Base-by-base conservation (phyloP, 2,797 vertebrate genomes). In the Bryconaethiops microstoma region DNA sequence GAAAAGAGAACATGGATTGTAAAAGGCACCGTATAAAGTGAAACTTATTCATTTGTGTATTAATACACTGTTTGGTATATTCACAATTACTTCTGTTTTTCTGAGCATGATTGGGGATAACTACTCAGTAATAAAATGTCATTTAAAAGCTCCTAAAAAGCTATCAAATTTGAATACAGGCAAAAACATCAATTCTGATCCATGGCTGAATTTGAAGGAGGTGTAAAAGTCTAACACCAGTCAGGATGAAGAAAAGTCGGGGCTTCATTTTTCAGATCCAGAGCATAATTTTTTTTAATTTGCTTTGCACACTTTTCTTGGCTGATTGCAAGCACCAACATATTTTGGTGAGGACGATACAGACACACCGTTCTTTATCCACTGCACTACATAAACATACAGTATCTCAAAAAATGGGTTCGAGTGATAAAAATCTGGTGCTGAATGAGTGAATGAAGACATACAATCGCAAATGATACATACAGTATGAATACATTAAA, bases 231-330 rank as follows among this genome's bases (percentile, higher is more conserved):
- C 35, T 35, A 35, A 35, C 35, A 35, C 35, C 35, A 35, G 42
- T 45, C 42, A 45, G 8, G 42, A 45, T 45, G 0, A 74, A 63
- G 39, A 64, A 67, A 23, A 72, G 48, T 54, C 69, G 1, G 21
- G n/a, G 60, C 35, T 35, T 35, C 73, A 54, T 35, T 80, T 77
- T 78, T 3, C 40, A 71, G 79, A 69, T 71, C 76, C 80, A 85
- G 76, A 82, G 88, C 83, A 83, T 88, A 50, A 79, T 81, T 86
- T 82, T 92, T 91, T 82, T 92, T 91, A 87, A 92, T 92, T 92
- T 90, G 88, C 86, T 90, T 91, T 87, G 86, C 87, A 91, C 91
- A 89, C 84, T 83, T 82, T 88, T 90, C 85, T 89, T 90, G 90
- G 88, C 90, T 89, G 90, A 88, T 87, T 89, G 80, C 87, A 90